Base-by-base conservation (phyloP, 2,888 invertebrate genomes). In the Trichopria drosophilae region DNA sequence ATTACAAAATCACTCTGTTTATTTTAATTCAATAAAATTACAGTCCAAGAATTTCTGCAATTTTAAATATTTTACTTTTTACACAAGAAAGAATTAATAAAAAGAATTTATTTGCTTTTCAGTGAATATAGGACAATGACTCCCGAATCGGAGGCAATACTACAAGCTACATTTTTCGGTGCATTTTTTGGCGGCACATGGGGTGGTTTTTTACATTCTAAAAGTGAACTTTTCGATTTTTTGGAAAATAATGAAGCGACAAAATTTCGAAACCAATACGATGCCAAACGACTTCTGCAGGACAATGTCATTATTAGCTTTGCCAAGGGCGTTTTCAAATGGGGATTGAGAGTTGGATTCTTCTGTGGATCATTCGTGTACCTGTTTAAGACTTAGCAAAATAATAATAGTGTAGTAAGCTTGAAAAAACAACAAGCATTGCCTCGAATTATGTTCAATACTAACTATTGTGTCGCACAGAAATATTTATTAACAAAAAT, bases 221-320 rank as follows among this genome's bases (percentile, higher is more conserved):
- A 81, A 59, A 66, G 68, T 3, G 80, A 85, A 1, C 87, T 86
- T 63, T 56, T 83, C 31, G 78, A 83, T 62, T 89, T 88, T 61
- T 82, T 89, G 71, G 83, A 83, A 68, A 85, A 80, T 57, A 88
- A 90, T 74, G 82, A 88, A 76, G 89, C 88, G 6, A 85, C 88
- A 3, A 78, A 80, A 40, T 90, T 85, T 70, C 76, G 75, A 40
- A 80, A 81, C 41, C 84, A 85, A 54, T 69, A 82, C 6, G 82
- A 87, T 43, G 89, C 89, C 3, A 86, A 87, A 84, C 83, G 81
- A 79, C 81, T 81, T 64, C 70, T 90, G 12, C 88, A 89, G 76
- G 84, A 88, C 68, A 77, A 79, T 69, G 84, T 90, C 1, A 84
- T 83, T 0, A 37, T 84, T 13, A 82, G 81, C 57, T 87, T 90